Evolutionary conservation across 2,888 invertebrate species (phyloP), one percentile per base, ranked within the genome.

Genomic region (Chloroclystis v-ata): DNA sequence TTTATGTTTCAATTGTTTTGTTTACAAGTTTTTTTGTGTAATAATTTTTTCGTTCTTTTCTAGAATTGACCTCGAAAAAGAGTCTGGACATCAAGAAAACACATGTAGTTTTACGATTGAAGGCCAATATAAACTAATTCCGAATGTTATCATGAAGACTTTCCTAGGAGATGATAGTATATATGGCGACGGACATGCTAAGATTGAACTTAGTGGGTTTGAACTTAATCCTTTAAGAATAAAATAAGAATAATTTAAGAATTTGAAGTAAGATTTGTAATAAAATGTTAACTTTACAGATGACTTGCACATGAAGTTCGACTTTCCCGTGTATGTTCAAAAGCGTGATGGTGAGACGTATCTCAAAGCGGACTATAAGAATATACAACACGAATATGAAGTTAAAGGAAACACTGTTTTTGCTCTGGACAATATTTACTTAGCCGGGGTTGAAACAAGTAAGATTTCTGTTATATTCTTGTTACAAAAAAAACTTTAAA

Each of bases 271-370:
- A n/a, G n/a, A n/a, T n/a, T n/a, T n/a, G n/a, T n/a, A n/a, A n/a
- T n/a, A 28, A 13, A n/a, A 28, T 14, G 4, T 28, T 45, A 37
- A 43, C 40, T 47, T 40, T 69, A 66, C 59, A 76, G 75, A 69
- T 14, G 57, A 75, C 33, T 32, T 75, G 2, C 55, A 56, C 7
- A 14, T 79, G n/a, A 60, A 49, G 10, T 63, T 71, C 4, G 62
- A 65, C 11, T 71, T 67, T 24, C 70, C 72, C 0, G 56, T 72
- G 14, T 56, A 59, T 4, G 57, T 61, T 6, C 71, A 65, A 49
- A 67, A 56, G 11, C 60, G 61, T 10, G 58, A 60, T 40, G 77
- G 71, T 2, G 71, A 76, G 28, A 67, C 67, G 9, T 76, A 75
- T 41, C 60, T 78, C 9, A 63, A 65, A 45, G 60, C 67, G 43